Percentiles rank a stretch among this genome's conserved stretches.
These are phyloP conservation scores for Salticus scenicus DNA, from an alignment of 2,888 invertebrate species.

Conservation along the genomic window DNA sequence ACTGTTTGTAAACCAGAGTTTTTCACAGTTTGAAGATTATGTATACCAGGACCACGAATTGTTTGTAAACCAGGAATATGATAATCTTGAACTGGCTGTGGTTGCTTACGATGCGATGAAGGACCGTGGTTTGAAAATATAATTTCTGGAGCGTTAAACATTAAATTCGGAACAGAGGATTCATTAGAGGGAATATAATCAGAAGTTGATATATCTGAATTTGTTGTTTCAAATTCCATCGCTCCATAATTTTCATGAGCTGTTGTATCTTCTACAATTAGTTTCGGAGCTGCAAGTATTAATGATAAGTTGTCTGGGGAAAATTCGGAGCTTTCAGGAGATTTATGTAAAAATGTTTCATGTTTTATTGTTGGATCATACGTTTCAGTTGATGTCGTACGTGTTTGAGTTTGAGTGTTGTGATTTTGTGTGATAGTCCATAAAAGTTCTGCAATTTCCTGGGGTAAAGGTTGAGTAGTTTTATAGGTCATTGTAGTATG, in stretches of 20 bases:
- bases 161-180: slow-evolving; percentile 30
- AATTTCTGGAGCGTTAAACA: slow-evolving; percentile 38
- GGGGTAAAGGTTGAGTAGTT: slow-evolving; percentile 36
- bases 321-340: not conserved
- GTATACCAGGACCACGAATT: not conserved
- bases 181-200: not conserved
- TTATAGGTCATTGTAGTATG: not conserved
- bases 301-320: slow-evolving; percentile 8
- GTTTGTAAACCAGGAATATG: not conserved
- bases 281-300: slow-evolving; percentile 59
- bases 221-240: slow-evolving; percentile 4
- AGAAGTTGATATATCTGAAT: not conserved
- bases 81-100: not conserved
- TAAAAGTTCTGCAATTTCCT: slow-evolving; percentile 50
- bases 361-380: not conserved
- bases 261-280: slow-evolving; percentile 44
- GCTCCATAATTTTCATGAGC: not conserved
- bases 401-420: slow-evolving; percentile 23
- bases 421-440: slow-evolving; percentile 42
- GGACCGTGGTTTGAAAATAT: slow-evolving; percentile 66
- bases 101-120: not conserved
- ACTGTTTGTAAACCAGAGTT: no score
- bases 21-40: not conserved
- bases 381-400: slow-evolving; percentile 10
- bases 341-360: not conserved